phyloP scores from a whole-genome alignment of 92 coral and sea anemone genomes.

The Epizoanthus stellaris region DNA sequence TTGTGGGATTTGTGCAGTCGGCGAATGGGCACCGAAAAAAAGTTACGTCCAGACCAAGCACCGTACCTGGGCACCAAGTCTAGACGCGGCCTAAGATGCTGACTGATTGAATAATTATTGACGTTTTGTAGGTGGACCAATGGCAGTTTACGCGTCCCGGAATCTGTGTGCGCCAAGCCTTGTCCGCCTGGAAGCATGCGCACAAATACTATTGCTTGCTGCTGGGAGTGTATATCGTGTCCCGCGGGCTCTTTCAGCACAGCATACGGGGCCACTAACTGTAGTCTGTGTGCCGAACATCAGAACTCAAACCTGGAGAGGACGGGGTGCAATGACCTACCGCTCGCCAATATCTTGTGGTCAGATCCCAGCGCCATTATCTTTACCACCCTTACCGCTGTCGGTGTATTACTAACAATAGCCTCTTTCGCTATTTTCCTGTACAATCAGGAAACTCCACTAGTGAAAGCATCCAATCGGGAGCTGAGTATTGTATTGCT shows the following conservation, averaged over 20 bases:
- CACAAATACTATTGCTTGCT: constrained; percentile 31
- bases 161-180: constrained; percentile 66
- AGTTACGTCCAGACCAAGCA: too few species aligned
- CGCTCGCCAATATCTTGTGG: constrained; percentile 70
- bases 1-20: too few species aligned
- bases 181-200: constrained; percentile 72
- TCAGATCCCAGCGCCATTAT: constrained; percentile 45
- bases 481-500: constrained; percentile 75
- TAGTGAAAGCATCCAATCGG: constrained; percentile 79
- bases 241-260: constrained; percentile 63
- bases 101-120: not conserved
- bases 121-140: constrained; percentile 22
- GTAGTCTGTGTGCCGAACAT: constrained; percentile 61
- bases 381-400: constrained; percentile 37
- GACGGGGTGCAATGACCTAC: constrained; percentile 65
- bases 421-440: constrained; percentile 53
- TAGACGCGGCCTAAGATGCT: too few species aligned
- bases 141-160: constrained; percentile 49
- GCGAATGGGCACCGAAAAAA: too few species aligned
- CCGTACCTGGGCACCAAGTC: too few species aligned
- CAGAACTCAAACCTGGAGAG: constrained; percentile 56
- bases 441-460: constrained; percentile 59
- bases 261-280: constrained; percentile 57
- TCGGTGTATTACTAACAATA: constrained; percentile 57
- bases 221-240: constrained; percentile 45